Conservation (phyloP, 2,888 invertebrate species). For the Acleris laterana region DNA sequence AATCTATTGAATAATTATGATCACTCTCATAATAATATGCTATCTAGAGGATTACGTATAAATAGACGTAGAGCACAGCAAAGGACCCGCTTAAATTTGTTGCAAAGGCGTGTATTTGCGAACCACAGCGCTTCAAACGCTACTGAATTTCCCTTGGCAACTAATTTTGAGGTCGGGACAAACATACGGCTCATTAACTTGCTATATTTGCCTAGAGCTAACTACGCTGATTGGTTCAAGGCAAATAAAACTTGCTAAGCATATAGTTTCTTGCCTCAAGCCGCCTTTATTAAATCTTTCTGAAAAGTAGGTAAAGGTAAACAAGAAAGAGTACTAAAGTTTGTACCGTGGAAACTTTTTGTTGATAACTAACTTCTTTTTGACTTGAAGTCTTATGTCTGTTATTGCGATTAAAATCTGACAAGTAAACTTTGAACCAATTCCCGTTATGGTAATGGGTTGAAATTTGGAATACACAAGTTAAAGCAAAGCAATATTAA, state of each 20-base stretch:
- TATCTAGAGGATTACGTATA: not conserved
- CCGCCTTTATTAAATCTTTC: not conserved
- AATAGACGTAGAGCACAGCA: conserved; percentile 6
- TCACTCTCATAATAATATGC: not conserved
- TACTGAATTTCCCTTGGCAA: conserved; percentile 42
- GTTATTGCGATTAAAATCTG: too few species aligned
- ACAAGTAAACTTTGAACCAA: too few species aligned
- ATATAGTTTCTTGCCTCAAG: not conserved
- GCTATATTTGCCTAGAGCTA: conserved; percentile 55
- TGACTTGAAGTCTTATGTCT: too few species aligned
- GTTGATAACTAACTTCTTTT: too few species aligned
- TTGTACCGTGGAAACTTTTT: too few species aligned
- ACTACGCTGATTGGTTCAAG: conserved; percentile 32
- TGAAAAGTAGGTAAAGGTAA: not conserved
- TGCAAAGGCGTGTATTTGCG: conserved; percentile 27
- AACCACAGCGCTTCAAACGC: conserved; percentile 22
- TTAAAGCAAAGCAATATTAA: too few species aligned
- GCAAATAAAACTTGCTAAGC: conserved; percentile 33
- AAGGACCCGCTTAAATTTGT: conserved; percentile 23
- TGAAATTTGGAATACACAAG: too few species aligned
- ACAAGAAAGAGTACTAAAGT: too few species aligned
- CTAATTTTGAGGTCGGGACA: conserved; percentile 63
- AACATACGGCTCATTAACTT: conserved; percentile 65
- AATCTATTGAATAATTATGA: not conserved
- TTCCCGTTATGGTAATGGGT: too few species aligned